Evolutionary conservation across 2,797 vertebrate genomes (phyloP), one percentile per base, ranked within the genome.

Genomic region (Galagoides demidoff): DNA sequence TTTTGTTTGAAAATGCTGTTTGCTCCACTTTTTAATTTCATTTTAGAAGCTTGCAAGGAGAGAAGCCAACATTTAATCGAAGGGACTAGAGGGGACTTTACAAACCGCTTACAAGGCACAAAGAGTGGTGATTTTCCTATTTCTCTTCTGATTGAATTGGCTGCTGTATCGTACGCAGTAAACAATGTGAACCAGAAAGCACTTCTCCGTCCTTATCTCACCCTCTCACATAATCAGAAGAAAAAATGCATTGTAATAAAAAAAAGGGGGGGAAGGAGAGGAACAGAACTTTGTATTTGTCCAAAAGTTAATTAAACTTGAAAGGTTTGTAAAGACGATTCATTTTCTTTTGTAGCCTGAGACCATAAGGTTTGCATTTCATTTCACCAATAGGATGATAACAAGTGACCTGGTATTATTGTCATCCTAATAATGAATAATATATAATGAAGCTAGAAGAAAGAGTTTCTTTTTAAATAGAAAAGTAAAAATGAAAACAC

Each of bases 231-330:
- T 45, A 88, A 96, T 86, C 87, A 64, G 94, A 92, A 86, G 85
- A 79, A 90, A 92, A 92, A 95, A 90, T 20, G 39, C 68, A 66
- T 3, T 68, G 43, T 52, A 96, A 89, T 89, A 90, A 97, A 94
- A 90, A 81, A 43, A 66, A 34, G 49, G 84, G 68, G 57, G 84
- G 68, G 57, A 59, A 11, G n/a, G 39, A 34, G 20, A n/a, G 55
- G 90, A 94, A 52, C 2, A 79, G 91, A 94, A 93, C 87, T 96
- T 92, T 55, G n/a, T 94, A 89, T 95, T 90, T 89, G 66, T 95
- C 92, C 94, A 63, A 96, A 97, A 96, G 84, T 95, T 96, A 96
- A 97, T 97, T 97, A 97, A 97, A 96, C 59, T 94, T 95, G 89
- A 97, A 94, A 95, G 96, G 68, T 95, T 98, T 95, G 77, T 95